Conservation (phyloP, 1,140 invertebrate genomes). For the Batillaria attramentaria region DNA sequence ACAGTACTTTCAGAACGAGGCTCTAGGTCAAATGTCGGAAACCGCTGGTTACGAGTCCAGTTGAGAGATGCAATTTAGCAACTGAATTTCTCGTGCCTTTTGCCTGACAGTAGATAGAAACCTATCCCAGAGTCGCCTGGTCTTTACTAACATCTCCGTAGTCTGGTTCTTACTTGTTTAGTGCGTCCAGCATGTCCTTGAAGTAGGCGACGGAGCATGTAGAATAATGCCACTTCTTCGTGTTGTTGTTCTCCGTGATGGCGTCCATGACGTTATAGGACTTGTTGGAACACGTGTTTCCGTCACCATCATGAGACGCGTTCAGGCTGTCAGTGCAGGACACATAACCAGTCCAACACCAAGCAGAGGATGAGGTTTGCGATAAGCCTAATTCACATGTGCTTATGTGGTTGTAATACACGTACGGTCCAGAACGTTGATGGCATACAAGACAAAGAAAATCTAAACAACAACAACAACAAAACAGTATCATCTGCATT, state of each 20-base stretch:
- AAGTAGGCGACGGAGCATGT: constrained; percentile 10
- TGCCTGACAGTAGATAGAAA: not conserved
- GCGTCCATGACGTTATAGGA: constrained; percentile 1
- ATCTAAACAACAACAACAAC: not conserved
- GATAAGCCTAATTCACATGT: not conserved
- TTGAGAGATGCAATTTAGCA: not conserved
- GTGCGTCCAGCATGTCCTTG: not conserved
- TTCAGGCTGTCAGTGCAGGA: constrained; percentile 17
- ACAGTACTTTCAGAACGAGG: not conserved
- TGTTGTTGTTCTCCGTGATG: constrained; percentile 19
- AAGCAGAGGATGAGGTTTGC: not conserved
- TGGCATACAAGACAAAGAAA: not conserved
- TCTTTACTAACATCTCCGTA: not conserved
- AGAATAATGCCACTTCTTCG: constrained; percentile 18
- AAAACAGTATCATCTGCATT: not conserved
- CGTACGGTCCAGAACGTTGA: too few species aligned
- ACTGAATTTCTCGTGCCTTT: not conserved
- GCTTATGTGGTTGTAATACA: not conserved
- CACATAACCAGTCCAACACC: too few species aligned
- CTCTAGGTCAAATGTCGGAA: not conserved
- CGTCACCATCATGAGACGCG: constrained; percentile 22
- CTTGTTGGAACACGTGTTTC: not conserved
- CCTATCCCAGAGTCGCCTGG: not conserved
- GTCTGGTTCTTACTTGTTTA: not conserved
- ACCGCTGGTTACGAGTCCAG: not conserved